Conservation (phyloP, 2,797 vertebrate species). For the Atherinosoma microstoma region DNA sequence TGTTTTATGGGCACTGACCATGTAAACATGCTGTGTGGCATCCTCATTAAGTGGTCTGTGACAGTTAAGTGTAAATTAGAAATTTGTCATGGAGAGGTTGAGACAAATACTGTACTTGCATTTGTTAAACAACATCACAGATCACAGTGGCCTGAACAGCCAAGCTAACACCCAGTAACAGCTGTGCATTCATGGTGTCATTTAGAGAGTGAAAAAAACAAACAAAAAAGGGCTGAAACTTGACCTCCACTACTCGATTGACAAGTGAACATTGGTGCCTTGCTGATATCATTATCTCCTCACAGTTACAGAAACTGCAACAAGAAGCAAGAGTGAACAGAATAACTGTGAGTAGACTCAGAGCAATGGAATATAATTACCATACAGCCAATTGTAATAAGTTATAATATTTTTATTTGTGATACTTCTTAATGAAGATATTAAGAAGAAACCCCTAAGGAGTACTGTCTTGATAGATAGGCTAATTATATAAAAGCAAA, state of each 20-base stretch:
- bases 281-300: slow-evolving; percentile 7
- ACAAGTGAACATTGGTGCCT: background rate
- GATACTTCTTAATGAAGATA: slow-evolving; percentile 11
- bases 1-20: slow-evolving; percentile 39
- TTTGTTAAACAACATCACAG: background rate
- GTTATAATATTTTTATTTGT: slow-evolving; percentile 11
- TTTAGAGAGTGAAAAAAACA: background rate
- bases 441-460: slow-evolving; percentile 21
- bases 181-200: slow-evolving; percentile 5
- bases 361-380: slow-evolving; percentile 23
- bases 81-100: slow-evolving; percentile 3
- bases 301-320: slow-evolving; percentile 24
- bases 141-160: background rate
- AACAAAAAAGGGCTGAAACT: background rate
- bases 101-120: background rate
- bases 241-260: slow-evolving; percentile 15
- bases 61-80: slow-evolving; percentile 19
- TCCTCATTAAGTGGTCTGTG: slow-evolving; percentile 11
- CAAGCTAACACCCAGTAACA: background rate
- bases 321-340: slow-evolving; percentile 18
- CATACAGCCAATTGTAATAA: slow-evolving; percentile 13
- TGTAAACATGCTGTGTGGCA: slow-evolving; percentile 44
- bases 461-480: background rate
- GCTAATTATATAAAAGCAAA: background rate
- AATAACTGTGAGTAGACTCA: slow-evolving; percentile 28